Conservation (phyloP, 2,797 vertebrate genomes). For the Cuculus canorus region DNA sequence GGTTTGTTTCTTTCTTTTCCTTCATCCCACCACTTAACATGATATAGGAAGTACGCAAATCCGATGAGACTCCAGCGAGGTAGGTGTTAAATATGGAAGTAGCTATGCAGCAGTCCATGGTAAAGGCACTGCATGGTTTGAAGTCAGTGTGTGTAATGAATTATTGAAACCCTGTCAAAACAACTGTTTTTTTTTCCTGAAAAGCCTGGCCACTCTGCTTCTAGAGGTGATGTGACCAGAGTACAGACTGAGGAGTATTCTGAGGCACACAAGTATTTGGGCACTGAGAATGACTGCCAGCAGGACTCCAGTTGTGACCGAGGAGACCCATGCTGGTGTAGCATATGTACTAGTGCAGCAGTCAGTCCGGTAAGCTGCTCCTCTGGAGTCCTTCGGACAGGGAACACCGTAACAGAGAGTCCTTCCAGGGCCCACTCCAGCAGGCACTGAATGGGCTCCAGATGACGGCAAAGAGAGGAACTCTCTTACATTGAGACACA, state of each 20-base stretch:
- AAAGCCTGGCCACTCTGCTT: neutral
- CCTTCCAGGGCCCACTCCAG: neutral
- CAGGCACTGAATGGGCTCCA: neutral
- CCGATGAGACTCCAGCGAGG: neutral
- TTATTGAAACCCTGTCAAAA: slow-evolving; percentile 21
- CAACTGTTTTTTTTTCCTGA: neutral
- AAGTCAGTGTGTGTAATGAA: neutral
- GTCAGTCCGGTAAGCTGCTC: too few species aligned
- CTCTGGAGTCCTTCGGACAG: neutral
- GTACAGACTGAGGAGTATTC: neutral
- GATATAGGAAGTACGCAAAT: neutral
- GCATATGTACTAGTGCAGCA: neutral
- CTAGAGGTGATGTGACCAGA: neutral
- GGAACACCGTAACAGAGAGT: neutral
- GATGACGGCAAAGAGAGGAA: neutral
- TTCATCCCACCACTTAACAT: neutral
- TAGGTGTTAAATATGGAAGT: neutral
- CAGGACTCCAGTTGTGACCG: neutral
- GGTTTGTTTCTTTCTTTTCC: neutral
- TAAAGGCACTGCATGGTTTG: neutral
- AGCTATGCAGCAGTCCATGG: neutral
- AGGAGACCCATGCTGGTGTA: neutral
- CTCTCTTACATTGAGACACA: accelerated
- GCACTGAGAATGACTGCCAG: accelerated
- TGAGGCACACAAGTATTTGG: neutral